These are phyloP conservation scores for Notothenia rossii DNA, from an alignment of 2,113 vertebrate genomes.

Conservation along the genomic window DNA sequence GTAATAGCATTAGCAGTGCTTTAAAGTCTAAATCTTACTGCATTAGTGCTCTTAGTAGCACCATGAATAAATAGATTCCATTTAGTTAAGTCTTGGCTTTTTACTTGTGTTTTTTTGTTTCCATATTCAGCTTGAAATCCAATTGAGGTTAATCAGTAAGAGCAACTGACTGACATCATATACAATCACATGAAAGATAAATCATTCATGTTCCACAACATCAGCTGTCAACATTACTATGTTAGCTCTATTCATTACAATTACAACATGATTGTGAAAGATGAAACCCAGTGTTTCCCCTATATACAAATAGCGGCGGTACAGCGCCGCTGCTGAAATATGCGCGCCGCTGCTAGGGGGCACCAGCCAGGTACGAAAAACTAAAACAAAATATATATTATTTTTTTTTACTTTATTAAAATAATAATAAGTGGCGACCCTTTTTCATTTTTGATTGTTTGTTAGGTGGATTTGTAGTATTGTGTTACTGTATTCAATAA, in stretches of 20 bases:
- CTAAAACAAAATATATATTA: no score
- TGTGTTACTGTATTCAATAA: no score
- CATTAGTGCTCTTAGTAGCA: conserved; percentile 60
- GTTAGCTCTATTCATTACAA: neutral
- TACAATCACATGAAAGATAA: neutral
- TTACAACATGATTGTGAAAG: no score
- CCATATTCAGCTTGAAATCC: conserved; percentile 26
- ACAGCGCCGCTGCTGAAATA: no score
- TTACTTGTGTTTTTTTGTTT: conserved; percentile 51
- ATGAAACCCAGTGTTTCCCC: no score
- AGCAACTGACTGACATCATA: conserved; percentile 15
- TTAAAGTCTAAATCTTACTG: conserved; percentile 58
- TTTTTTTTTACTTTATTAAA: no score
- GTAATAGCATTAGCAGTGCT: conserved; percentile 59
- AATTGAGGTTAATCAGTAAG: conserved; percentile 48
- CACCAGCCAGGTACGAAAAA: no score
- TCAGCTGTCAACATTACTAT: neutral
- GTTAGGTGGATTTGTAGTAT: no score
- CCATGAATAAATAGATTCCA: conserved; percentile 47
- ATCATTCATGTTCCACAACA: neutral
- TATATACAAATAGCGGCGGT: no score
- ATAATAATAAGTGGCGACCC: no score
- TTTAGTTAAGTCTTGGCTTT: conserved; percentile 53
- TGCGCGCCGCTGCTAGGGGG: no score
- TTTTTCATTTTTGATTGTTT: no score